These are phyloP conservation scores for Chloropsis hardwickii DNA, from an alignment of 2,113 vertebrate genomes.

Conservation along the genomic window DNA sequence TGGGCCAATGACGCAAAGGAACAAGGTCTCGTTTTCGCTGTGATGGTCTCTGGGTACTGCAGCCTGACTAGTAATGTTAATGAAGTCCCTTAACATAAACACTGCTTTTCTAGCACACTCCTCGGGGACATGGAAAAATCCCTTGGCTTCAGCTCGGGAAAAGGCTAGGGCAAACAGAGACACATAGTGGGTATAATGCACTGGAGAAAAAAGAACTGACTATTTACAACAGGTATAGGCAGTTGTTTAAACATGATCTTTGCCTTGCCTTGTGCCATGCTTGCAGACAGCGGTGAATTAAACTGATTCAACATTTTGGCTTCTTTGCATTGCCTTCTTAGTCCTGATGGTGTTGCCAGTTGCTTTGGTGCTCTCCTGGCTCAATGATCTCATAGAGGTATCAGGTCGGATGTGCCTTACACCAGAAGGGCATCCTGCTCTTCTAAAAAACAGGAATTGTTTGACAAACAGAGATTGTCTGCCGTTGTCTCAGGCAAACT, in stretches of 20 bases:
- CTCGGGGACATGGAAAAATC: constrained; percentile 28
- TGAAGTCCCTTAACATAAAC: constrained; percentile 40
- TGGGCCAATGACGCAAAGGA: constrained; percentile 27
- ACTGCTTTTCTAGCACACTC: constrained; percentile 22
- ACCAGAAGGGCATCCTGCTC: background rate
- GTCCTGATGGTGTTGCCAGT: background rate
- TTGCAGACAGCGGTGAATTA: background rate
- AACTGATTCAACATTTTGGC: background rate
- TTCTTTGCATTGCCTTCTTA: background rate
- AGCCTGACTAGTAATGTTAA: background rate
- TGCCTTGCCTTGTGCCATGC: background rate
- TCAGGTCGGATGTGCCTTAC: background rate
- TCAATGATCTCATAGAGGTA: background rate
- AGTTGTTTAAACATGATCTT: background rate
- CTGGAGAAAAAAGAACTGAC: background rate
- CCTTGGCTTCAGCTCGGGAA: background rate
- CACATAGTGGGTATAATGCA: background rate
- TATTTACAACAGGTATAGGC: background rate
- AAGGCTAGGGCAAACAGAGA: background rate
- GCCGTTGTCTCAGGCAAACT: background rate
- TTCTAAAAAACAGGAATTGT: background rate
- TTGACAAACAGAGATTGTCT: background rate
- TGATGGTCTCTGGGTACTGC: background rate
- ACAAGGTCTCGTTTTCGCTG: background rate
- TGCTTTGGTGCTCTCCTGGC: background rate